phyloP scores from a whole-genome alignment of 2,888 invertebrate genomes.

The Lasioglossum figueresi region DNA sequence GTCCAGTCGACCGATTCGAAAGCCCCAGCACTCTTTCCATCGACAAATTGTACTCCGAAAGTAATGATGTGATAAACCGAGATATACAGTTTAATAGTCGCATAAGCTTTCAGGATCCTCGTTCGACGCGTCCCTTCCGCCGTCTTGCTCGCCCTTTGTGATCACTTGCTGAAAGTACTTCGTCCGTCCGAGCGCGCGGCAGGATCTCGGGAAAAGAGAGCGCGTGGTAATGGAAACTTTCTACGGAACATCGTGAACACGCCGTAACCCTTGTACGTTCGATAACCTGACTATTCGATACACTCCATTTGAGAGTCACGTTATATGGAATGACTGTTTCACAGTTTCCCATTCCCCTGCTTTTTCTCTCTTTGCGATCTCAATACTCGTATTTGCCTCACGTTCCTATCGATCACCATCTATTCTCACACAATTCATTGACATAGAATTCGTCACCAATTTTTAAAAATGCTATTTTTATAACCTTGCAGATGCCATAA shows the following conservation, averaged over 20 bases:
- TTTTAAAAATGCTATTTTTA: background rate
- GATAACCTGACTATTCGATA: background rate
- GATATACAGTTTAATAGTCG: constrained; percentile 41
- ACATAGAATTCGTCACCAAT: background rate
- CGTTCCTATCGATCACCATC: background rate
- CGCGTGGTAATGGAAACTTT: background rate
- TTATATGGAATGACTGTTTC: background rate
- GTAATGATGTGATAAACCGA: constrained; percentile 42
- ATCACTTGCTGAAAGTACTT: constrained; percentile 27
- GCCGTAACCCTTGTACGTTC: constrained; percentile 2
- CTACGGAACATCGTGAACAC: constrained; percentile 27
- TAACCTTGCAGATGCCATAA: no score
- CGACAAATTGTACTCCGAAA: constrained; percentile 43
- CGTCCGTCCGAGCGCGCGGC: background rate
- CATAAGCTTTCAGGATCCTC: constrained; percentile 25
- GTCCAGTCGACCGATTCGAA: background rate
- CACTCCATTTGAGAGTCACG: background rate
- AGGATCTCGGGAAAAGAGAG: constrained; percentile 3
- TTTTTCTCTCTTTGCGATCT: background rate
- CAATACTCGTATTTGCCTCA: background rate
- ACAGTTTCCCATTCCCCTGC: background rate
- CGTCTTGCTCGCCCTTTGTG: constrained; percentile 24
- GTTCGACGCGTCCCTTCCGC: background rate
- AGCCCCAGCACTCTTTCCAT: constrained; percentile 7
- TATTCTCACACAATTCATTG: background rate